A percentile compares a stretch with the other conserved stretches of the same genome.
Evolutionary conservation across 2,797 vertebrate genomes (phyloP).

Genomic region (Vespertilio murinus): DNA sequence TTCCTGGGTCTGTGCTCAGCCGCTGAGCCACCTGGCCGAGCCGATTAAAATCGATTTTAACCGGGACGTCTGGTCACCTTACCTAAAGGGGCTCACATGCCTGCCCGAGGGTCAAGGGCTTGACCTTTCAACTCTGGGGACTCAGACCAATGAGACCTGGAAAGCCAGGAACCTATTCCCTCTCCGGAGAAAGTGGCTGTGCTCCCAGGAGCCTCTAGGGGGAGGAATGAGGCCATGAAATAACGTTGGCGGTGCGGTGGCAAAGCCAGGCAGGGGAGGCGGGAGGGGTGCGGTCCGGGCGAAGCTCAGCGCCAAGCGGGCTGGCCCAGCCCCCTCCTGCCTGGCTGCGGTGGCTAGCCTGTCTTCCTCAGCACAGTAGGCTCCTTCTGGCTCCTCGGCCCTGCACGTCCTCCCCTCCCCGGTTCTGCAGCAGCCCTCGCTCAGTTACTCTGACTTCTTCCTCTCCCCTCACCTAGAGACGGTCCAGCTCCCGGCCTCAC

Average conservation of each 20-base stretch:
- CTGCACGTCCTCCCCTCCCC: neutral
- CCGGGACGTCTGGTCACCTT: too few species aligned
- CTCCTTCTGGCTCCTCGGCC: neutral
- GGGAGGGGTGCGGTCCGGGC: fast-evolving
- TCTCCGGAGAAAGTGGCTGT: neutral
- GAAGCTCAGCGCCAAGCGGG: neutral
- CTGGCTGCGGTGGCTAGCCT: neutral
- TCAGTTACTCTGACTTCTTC: neutral
- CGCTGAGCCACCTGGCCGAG: neutral
- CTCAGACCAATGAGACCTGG: neutral
- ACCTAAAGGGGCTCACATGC: too few species aligned
- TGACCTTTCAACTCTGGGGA: neutral
- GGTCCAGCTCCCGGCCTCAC: neutral
- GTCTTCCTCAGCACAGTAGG: neutral
- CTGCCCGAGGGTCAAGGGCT: neutral
- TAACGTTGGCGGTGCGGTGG: neutral
- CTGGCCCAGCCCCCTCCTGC: neutral
- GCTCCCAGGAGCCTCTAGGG: constrained; percentile 67
- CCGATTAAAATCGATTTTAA: too few species aligned
- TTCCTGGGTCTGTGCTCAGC: neutral
- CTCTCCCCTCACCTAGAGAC: neutral
- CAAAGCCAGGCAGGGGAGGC: neutral
- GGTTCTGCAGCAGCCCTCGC: neutral
- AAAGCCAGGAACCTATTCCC: neutral
- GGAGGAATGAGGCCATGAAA: constrained; percentile 59